Evolutionary conservation across 2,113 vertebrate genomes (phyloP).

Genomic region (Planiliza haematocheilus): DNA sequence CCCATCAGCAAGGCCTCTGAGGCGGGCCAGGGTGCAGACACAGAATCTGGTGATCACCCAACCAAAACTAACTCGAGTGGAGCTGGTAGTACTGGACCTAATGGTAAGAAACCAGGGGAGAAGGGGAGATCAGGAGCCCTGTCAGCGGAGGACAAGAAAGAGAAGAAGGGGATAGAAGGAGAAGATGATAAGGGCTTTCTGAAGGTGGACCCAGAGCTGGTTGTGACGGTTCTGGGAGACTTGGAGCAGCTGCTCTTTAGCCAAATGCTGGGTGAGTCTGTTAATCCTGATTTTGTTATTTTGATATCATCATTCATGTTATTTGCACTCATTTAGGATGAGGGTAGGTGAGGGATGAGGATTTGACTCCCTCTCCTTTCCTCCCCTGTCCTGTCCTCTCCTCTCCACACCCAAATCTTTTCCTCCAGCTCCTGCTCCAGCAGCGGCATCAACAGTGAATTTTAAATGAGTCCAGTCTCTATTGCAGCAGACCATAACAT

Average conservation of each 20-base stretch:
- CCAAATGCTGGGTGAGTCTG: conserved; percentile 94
- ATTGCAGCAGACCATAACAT: conserved; percentile 53
- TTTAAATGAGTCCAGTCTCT: conserved; percentile 67
- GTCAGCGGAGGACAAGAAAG: conserved; percentile 68
- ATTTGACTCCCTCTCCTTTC: background rate
- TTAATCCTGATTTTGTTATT: background rate
- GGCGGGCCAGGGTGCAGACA: conserved; percentile 78
- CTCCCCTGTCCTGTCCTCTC: conserved; percentile 6
- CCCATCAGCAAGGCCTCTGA: conserved; percentile 92
- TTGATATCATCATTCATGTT: background rate
- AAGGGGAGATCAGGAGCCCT: conserved; percentile 71
- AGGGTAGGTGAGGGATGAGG: too few relatives aligned
- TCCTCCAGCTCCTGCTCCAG: conserved; percentile 41
- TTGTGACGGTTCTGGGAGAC: conserved; percentile 97
- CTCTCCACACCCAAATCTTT: conserved; percentile 63
- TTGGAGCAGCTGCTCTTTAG: conserved; percentile 98
- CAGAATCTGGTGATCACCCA: conserved; percentile 86
- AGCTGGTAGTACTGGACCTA: conserved; percentile 62
- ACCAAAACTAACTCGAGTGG: conserved; percentile 80
- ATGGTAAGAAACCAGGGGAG: conserved; percentile 67
- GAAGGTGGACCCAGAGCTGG: conserved; percentile 96
- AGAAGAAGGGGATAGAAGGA: conserved; percentile 63
- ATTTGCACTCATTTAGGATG: background rate
- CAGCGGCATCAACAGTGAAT: conserved; percentile 64
- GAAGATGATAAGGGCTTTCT: conserved; percentile 90